Percentiles rank a stretch among this genome's conserved stretches.
Conservation (phyloP, 2,888 invertebrate genomes). For the Nephrotoma appendiculata region DNA sequence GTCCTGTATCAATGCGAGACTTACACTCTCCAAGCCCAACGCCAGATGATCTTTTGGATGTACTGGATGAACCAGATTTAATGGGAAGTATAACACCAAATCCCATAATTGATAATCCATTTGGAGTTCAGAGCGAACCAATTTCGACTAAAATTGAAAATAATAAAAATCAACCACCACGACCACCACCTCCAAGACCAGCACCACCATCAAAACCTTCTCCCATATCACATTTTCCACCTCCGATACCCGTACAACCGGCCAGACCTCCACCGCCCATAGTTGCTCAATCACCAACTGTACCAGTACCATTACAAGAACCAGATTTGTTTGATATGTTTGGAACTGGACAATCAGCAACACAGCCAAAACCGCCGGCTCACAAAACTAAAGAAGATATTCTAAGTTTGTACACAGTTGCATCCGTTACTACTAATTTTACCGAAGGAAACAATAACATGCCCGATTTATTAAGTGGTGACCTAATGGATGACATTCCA, state of each 20-base stretch:
- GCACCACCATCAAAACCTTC: slow-evolving; percentile 18
- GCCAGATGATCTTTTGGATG: slow-evolving; percentile 51
- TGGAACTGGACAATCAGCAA: slow-evolving; percentile 29
- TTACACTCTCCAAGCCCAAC: slow-evolving; percentile 77
- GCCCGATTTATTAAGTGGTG: slow-evolving; percentile 42
- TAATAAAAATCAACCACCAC: slow-evolving; percentile 34
- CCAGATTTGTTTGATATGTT: slow-evolving; percentile 43
- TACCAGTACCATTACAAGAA: slow-evolving; percentile 19
- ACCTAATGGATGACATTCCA: slow-evolving; percentile 18
- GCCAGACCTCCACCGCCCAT: slow-evolving; percentile 16
- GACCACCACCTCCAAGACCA: slow-evolving; percentile 33
- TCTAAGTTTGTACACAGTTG: slow-evolving; percentile 38
- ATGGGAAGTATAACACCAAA: slow-evolving; percentile 13
- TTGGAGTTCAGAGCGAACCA: slow-evolving; percentile 15
- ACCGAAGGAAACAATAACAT: slow-evolving; percentile 20
- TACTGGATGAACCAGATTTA: slow-evolving; percentile 25
- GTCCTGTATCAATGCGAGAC: slow-evolving; percentile 70
- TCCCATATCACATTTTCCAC: not conserved
- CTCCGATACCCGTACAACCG: not conserved
- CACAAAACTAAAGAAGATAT: slow-evolving; percentile 44
- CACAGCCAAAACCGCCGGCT: slow-evolving; percentile 33
- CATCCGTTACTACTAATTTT: slow-evolving; percentile 8
- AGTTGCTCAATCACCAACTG: slow-evolving; percentile 20
- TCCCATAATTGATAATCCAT: slow-evolving; percentile 24
- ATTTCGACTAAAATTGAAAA: slow-evolving; percentile 27